phyloP scores from a whole-genome alignment of 1,140 invertebrate species.

The Antheraea mylitta region DNA sequence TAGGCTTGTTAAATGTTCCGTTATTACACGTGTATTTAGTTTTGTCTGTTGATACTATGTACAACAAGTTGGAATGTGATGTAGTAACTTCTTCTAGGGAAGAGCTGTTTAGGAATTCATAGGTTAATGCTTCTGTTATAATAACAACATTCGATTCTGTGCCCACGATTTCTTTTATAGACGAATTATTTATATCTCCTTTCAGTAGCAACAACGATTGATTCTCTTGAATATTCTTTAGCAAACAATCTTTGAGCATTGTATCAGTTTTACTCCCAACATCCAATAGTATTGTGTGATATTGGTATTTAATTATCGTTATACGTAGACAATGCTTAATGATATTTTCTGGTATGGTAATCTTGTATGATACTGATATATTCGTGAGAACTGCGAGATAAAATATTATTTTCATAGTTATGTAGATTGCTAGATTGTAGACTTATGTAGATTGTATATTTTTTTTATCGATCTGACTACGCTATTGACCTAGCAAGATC shows the following conservation, averaged over 20 bases:
- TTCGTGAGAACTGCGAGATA: background rate
- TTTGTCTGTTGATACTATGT: conserved; percentile 23
- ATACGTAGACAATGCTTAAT: background rate
- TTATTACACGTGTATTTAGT: conserved; percentile 20
- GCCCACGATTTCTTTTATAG: background rate
- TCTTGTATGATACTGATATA: conserved; percentile 4
- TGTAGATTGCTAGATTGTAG: too few relatives aligned
- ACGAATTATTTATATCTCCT: background rate
- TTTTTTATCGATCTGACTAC: too few relatives aligned
- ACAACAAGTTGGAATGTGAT: conserved; percentile 25
- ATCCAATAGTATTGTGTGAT: conserved; percentile 16
- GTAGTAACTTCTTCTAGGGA: conserved; percentile 2
- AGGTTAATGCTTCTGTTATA: conserved; percentile 15
- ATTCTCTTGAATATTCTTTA: conserved; percentile 9
- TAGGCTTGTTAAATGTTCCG: conserved; percentile 20
- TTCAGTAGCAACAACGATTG: conserved; percentile 9
- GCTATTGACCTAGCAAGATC: too few relatives aligned
- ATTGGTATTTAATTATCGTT: background rate
- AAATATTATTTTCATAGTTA: background rate
- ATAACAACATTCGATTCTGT: conserved; percentile 17
- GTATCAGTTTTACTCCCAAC: background rate
- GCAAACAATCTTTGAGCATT: conserved; percentile 11
- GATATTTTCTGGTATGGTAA: background rate
- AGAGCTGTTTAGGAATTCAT: background rate
- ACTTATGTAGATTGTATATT: too few relatives aligned